Conservation (phyloP, 1,140 invertebrate genomes). For the Ephestia elutella region DNA sequence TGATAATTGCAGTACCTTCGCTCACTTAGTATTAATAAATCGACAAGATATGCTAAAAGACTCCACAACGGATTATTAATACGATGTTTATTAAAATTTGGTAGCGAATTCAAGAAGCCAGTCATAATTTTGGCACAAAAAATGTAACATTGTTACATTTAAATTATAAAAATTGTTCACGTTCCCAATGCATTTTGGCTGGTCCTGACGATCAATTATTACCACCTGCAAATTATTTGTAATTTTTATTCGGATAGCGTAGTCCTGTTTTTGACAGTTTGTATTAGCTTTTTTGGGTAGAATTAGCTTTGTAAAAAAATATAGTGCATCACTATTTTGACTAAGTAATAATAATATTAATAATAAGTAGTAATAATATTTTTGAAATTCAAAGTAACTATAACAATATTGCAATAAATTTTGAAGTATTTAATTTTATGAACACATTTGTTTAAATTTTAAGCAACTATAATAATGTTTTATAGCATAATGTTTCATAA, state of each 20-base stretch:
- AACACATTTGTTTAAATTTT: no score
- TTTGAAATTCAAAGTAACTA: no score
- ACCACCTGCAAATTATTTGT: background rate
- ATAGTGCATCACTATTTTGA: no score
- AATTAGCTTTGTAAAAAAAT: no score
- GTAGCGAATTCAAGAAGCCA: background rate
- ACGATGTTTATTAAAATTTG: constrained; percentile 7
- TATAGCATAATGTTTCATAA: no score
- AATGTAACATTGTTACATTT: background rate
- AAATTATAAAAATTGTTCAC: background rate
- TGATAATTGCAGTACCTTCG: constrained; percentile 25
- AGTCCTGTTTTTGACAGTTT: no score
- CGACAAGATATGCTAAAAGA: background rate
- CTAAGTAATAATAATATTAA: no score
- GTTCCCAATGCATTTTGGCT: background rate
- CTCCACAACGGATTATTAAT: background rate
- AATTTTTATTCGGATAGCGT: background rate
- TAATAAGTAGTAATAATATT: no score
- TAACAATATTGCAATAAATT: no score
- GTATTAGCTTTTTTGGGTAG: no score
- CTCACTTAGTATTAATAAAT: background rate
- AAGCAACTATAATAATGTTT: no score
- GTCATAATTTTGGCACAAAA: background rate
- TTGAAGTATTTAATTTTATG: no score
- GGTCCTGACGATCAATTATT: background rate